phyloP scores from a whole-genome alignment of 2,797 vertebrate species.

The Mormyrus hasselquistii region DNA sequence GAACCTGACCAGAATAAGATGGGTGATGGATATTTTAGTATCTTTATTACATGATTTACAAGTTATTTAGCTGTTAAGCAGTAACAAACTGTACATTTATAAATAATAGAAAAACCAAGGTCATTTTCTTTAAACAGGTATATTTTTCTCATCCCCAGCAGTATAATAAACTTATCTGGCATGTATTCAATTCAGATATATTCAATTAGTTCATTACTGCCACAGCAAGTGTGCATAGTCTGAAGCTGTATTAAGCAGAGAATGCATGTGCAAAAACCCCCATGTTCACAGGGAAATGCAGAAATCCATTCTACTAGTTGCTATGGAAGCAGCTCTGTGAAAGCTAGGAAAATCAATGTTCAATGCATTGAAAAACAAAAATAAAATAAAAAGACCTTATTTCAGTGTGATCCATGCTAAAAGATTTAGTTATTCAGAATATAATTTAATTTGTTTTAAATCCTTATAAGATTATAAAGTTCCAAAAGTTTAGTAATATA shows the following conservation, averaged over 20 bases:
- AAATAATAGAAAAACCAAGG: background rate
- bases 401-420: background rate
- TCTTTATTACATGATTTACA: background rate
- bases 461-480: background rate
- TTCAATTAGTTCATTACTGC: slow-evolving; percentile 9
- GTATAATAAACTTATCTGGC: background rate
- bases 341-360: background rate
- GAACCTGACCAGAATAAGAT: background rate
- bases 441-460: slow-evolving; percentile 1
- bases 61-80: background rate
- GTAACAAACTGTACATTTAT: background rate
- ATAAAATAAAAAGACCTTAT: background rate
- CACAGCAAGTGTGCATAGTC: background rate
- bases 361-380: background rate
- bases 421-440: background rate
- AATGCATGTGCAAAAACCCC: background rate
- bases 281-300: background rate
- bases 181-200: background rate
- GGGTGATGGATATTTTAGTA: background rate
- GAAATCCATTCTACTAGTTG: background rate
- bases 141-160: background rate
- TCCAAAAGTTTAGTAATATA: background rate
- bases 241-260: background rate
- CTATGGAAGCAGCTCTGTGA: slow-evolving; percentile 15
- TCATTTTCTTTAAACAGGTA: background rate